Evolutionary conservation across 35 echinoderm and acorn worm genomes (phyloP).

Genomic region (Lytechinus pictus): DNA sequence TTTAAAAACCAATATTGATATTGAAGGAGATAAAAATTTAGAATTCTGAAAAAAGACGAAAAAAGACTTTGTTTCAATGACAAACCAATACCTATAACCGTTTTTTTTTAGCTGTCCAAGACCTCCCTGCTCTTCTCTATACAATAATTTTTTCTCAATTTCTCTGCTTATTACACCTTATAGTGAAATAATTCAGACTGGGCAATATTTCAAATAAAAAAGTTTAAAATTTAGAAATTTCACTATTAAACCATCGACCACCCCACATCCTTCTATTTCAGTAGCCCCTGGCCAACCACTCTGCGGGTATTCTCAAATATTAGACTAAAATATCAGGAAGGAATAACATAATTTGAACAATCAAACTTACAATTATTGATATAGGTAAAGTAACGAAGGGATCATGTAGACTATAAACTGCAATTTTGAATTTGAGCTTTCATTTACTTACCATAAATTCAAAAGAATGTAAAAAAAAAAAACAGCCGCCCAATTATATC

Average conservation of each 20-base stretch:
- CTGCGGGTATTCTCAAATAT: background rate
- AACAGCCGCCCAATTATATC: too few relatives aligned
- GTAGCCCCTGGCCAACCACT: background rate
- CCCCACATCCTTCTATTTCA: background rate
- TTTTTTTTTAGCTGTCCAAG: background rate
- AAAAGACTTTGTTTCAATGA: too few relatives aligned
- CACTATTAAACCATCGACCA: conserved; percentile 4
- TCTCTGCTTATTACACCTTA: background rate
- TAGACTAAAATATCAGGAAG: background rate
- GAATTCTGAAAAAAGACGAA: too few relatives aligned
- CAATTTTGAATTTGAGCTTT: too few relatives aligned
- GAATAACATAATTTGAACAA: background rate
- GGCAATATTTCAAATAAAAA: background rate
- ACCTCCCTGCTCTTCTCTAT: background rate
- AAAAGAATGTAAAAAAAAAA: too few relatives aligned
- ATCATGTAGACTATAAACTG: too few relatives aligned
- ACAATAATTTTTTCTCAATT: background rate
- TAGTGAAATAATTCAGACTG: background rate
- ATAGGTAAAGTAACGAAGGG: too few relatives aligned
- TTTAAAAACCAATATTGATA: too few relatives aligned
- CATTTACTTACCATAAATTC: too few relatives aligned
- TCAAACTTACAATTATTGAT: too few relatives aligned
- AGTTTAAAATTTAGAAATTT: background rate
- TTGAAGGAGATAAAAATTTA: too few relatives aligned
- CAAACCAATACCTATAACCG: too few relatives aligned